Conservation (phyloP, 2,113 vertebrate species). For the Planiliza haematocheilus region DNA sequence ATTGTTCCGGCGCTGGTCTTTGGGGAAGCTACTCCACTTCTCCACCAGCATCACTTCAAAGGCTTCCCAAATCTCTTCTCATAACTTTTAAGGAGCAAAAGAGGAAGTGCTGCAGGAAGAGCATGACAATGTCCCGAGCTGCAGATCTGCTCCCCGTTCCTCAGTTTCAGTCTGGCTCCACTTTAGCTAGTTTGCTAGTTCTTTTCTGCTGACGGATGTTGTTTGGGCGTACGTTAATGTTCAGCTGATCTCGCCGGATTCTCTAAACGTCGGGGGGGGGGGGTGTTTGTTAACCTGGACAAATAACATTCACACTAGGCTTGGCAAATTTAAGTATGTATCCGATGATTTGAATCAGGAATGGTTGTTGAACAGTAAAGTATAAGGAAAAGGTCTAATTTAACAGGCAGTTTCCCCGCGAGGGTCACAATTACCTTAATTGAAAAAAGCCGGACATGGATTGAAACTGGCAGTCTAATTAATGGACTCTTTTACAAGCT, state of each 20-base stretch:
- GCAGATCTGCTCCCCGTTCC: background rate
- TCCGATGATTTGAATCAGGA: conserved; percentile 43
- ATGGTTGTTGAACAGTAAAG: conserved; percentile 45
- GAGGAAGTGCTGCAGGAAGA: conserved; percentile 39
- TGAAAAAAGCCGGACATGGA: conserved; percentile 74
- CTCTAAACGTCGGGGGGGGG: background rate
- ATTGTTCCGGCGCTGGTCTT: conserved; percentile 21
- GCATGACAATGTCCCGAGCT: conserved; percentile 34
- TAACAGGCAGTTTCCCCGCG: conserved; percentile 67
- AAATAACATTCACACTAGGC: conserved; percentile 34
- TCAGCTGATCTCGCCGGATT: conserved; percentile 23
- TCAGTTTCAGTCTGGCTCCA: background rate
- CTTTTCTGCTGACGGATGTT: background rate
- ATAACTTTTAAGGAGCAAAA: conserved; percentile 1
- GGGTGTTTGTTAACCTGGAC: conserved; percentile 27
- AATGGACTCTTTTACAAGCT: conserved; percentile 65
- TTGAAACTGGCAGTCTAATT: conserved; percentile 75
- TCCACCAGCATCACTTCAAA: conserved; percentile 57
- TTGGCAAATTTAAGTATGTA: conserved; percentile 35
- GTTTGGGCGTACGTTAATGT: background rate
- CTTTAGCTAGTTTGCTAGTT: background rate
- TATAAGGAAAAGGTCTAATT: conserved; percentile 58
- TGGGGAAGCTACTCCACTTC: conserved; percentile 17
- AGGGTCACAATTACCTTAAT: conserved; percentile 71
- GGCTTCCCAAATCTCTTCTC: conserved; percentile 26